phyloP scores from a whole-genome alignment of 2,797 vertebrate species.

The Stomatorhinus walkeri region DNA sequence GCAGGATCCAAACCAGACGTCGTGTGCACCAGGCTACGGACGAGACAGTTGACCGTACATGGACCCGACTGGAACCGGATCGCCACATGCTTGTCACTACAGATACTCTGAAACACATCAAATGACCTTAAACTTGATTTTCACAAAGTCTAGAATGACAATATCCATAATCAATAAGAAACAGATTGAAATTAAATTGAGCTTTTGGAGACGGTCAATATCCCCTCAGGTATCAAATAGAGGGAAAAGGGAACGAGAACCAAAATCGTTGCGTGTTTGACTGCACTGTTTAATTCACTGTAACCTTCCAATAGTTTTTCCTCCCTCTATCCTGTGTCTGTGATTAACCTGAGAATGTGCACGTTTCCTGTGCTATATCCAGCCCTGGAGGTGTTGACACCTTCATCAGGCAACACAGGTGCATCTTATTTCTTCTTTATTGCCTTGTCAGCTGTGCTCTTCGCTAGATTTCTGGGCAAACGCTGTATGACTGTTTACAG shows the following conservation, averaged over 20 bases:
- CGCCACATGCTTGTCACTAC: neutral
- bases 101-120: neutral
- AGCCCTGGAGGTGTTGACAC: neutral
- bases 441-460: neutral
- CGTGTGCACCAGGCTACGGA: neutral
- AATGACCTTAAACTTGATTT: slow-evolving; percentile 3
- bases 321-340: neutral
- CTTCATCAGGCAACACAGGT: neutral
- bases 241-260: neutral
- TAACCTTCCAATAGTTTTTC: neutral
- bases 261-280: neutral
- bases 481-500: neutral
- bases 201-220: neutral
- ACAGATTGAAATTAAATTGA: neutral
- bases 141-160: neutral
- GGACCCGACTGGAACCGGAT: neutral
- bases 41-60: neutral
- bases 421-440: neutral
- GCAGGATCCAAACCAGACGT: neutral
- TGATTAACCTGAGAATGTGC: neutral
- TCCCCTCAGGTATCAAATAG: neutral
- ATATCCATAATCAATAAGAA: slow-evolving; percentile 1
- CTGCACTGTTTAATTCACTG: neutral
- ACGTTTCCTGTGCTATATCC: neutral
- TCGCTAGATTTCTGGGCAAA: neutral